phyloP scores from a whole-genome alignment of 2,888 invertebrate species.

The Suillia variegata region DNA sequence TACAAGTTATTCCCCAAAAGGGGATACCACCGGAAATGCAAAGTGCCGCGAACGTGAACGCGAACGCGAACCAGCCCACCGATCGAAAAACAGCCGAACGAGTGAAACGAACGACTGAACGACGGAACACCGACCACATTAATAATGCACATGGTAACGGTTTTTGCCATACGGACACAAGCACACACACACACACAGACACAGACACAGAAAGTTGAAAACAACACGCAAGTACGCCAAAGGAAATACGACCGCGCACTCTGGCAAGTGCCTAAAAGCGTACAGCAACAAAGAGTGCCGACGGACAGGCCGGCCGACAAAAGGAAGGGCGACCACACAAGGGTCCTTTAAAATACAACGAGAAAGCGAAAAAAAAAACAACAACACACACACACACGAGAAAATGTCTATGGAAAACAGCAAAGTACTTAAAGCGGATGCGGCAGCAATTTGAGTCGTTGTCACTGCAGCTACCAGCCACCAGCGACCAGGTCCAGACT shows the following conservation, averaged over 20 bases:
- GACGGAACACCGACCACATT: background rate
- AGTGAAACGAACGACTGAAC: background rate
- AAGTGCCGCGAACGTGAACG: background rate
- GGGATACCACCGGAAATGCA: background rate
- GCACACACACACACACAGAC: background rate
- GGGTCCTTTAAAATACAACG: background rate
- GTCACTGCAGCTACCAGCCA: too few species aligned
- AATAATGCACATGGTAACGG: background rate
- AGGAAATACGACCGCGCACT: background rate
- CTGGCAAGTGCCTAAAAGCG: background rate
- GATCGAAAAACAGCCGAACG: too few species aligned
- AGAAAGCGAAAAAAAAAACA: too few species aligned
- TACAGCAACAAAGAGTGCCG: too few species aligned
- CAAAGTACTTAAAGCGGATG: too few species aligned
- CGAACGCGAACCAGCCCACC: too few species aligned
- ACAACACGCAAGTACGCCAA: background rate
- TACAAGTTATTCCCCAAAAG: background rate
- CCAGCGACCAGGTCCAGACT: too few species aligned
- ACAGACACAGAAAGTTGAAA: background rate
- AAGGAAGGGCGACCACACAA: background rate
- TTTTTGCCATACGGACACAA: background rate
- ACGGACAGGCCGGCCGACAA: background rate
- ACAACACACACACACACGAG: too few species aligned
- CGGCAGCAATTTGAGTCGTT: too few species aligned
- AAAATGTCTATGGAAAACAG: too few species aligned